Evolutionary conservation across 2,113 vertebrate species (phyloP), one percentile per base, ranked within the genome.

Genomic region (Catharus fuscescens): DNA sequence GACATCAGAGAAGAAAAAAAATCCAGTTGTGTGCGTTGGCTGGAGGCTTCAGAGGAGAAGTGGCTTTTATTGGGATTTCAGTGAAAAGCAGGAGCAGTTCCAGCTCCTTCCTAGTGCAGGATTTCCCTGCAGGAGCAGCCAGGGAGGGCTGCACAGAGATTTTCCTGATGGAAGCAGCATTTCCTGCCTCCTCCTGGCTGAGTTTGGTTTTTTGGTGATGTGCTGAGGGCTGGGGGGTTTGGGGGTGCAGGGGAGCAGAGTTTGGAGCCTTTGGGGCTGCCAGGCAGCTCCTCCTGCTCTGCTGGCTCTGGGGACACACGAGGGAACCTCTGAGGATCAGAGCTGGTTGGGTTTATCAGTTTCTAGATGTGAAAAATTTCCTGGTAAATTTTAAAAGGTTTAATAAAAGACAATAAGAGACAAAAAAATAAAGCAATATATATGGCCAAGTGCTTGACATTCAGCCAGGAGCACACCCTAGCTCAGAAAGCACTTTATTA

Each of bases 21-120:
- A 20, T 1, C 6, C 50, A 34, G 0, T 14, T 32, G 48, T 47
- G 24, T 48, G 45, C 0, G 0, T 32, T 88, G 38, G 44, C 24
- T 67, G 81, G 64, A 42, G 61, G 60, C 12, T 74, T 26, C 7
- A 67, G 62, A 78, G 53, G 50, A 86, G 40, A 29, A 48, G 32
- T 44, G n/a, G 38, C n/a, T 81, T 80, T 17, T 36, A 1, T 26
- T 72, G 67, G 54, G 69, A 18, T 32, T 80, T 21, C 26, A 17
- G 4, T 9, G 86, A 38, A 80, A 29, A 26, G 1, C 3, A 3
- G 40, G 60, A 74, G 36, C 50, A 29, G n/a, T 36, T 83, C 34
- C 2, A 28, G 60, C 53, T 38, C 5, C 0, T 42, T 73, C 26
- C 38, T 14, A 13, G 59, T 1, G 5, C 42, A 23, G 78, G 25